Evolutionary conservation across 1,140 invertebrate species (phyloP), one percentile per base, ranked within the genome.

Genomic region (Pogonus chalceus): DNA sequence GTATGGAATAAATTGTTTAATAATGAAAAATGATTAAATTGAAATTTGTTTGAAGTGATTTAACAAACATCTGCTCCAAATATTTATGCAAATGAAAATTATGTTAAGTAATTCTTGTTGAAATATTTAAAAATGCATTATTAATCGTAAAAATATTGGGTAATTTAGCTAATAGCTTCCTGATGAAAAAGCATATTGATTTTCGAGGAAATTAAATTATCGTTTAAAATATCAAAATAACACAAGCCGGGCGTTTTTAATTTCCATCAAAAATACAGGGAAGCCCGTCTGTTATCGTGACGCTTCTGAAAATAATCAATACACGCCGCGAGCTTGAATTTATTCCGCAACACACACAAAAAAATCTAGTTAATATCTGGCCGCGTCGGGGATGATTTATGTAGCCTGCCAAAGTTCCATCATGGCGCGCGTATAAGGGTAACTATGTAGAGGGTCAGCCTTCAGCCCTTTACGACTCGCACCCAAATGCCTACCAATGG

Each of bases 321-420:
- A 43, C 37, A 43, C 3, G 37, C 7, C 18, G 7, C 18, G 18
- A 18, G 37, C 37, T 43, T 43, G 37, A 43, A 43, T 43, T 43
- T 43, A 43, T 43, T 43, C 37, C 37, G 37, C 37, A 43, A 43
- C 37, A 43, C 37, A 43, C 37, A 43, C 37, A 43, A 43, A 43
- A 43, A 43, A 43, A 43, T 43, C 37, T 43, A 43, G 37, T 43
- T 43, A 43, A 43, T 43, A 43, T 43, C 37, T 43, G 37, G 37
- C 37, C 9, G 37, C 37, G 37, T 43, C 37, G 37, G 37, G 9
- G 9, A 43, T 43, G 37, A 43, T 43, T 43, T 12, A 43, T 43
- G 9, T 7, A 4, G 3, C 7, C 37, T 43, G 37, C 18, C 37
- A 43, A 43, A 43, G 37, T 43, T 43, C 37, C 37, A 43, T 43